Evolutionary conservation across 2,113 vertebrate genomes (phyloP).

Genomic region (Symphodus melops): DNA sequence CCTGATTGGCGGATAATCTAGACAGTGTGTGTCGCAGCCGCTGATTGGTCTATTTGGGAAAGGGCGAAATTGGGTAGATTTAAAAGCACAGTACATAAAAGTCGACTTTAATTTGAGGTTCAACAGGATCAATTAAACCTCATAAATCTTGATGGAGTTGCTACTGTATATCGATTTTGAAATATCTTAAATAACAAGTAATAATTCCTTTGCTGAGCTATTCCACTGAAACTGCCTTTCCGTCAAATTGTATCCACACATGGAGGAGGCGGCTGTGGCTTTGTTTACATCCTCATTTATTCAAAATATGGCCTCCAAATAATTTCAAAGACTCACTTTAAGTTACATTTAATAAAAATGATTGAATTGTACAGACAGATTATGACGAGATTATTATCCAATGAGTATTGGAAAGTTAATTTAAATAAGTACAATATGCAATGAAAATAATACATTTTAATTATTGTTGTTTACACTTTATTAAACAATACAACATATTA

Average conservation of each 20-base stretch:
- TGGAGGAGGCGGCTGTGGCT: neutral
- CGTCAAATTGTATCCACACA: neutral
- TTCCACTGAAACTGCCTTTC: neutral
- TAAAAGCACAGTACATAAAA: constrained; percentile 69
- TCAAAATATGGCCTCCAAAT: too few species aligned
- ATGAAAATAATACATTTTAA: too few species aligned
- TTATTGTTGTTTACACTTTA: too few species aligned
- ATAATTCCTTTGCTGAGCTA: neutral
- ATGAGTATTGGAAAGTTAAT: too few species aligned
- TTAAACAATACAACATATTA: too few species aligned
- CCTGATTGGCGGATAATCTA: constrained; percentile 60
- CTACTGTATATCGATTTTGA: neutral
- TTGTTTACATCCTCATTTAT: neutral
- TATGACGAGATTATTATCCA: too few species aligned
- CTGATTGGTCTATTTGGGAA: constrained; percentile 61
- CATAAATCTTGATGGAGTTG: neutral
- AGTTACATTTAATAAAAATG: too few species aligned
- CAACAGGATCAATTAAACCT: neutral
- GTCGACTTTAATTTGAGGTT: neutral
- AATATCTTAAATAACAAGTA: neutral
- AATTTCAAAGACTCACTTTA: too few species aligned
- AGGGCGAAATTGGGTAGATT: constrained; percentile 58
- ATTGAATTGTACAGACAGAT: too few species aligned
- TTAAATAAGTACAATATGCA: too few species aligned
- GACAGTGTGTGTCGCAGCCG: constrained; percentile 34